These are phyloP conservation scores for Hypothenemus hampei DNA, from an alignment of 1,140 invertebrate genomes.

Conservation along the genomic window DNA sequence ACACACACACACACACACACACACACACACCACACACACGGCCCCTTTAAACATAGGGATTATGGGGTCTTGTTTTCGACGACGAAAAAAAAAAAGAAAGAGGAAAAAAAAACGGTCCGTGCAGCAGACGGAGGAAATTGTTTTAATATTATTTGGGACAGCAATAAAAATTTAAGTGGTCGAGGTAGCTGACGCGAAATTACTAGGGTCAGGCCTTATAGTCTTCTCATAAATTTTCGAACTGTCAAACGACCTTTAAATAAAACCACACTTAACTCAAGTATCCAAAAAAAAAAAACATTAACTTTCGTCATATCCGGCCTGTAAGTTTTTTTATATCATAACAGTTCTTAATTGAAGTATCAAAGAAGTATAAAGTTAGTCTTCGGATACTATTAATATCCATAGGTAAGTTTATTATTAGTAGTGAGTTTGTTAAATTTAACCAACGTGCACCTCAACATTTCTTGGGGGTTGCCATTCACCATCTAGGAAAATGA, in stretches of 20 bases:
- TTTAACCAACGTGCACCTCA: no score
- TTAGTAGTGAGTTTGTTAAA: no score
- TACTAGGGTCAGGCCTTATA: constrained; percentile 17
- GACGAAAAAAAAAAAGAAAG: constrained; percentile 15
- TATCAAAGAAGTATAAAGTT: no score
- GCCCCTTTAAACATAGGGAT: constrained; percentile 26
- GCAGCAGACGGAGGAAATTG: constrained; percentile 24
- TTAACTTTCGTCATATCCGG: constrained; percentile 1
- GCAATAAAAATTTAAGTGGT: constrained; percentile 26
- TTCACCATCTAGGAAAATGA: no score
- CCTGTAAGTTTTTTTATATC: no score
- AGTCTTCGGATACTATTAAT: no score
- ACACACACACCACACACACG: no score
- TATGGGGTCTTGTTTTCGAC: constrained; percentile 20
- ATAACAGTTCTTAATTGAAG: no score
- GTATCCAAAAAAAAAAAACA: constrained; percentile 2
- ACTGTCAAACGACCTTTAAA: constrained; percentile 20
- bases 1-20: no score
- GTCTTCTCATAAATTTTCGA: constrained; percentile 19
- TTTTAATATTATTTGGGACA: constrained; percentile 28
- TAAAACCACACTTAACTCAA: constrained; percentile 7
- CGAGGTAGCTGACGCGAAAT: constrained; percentile 26
- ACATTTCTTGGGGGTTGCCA: no score
- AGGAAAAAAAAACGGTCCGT: background rate
- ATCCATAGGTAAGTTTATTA: no score